Base-by-base conservation (phyloP, 2,113 vertebrate genomes). In the Furnarius figulus region DNA sequence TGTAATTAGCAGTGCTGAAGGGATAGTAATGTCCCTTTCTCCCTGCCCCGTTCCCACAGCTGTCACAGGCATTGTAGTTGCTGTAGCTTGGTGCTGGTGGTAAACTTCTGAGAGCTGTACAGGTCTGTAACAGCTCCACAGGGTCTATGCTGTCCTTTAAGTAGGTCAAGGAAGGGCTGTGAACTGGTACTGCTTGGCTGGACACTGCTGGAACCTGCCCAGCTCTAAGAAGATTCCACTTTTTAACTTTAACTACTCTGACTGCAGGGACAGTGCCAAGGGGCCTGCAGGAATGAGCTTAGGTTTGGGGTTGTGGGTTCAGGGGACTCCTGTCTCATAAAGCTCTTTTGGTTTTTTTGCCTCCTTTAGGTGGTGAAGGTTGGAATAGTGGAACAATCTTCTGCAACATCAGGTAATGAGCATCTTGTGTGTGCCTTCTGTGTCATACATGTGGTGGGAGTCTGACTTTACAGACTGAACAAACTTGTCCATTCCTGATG, bases 381-480 rank as follows among this genome's bases (percentile, higher is more conserved):
- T 63, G 99, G 99, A 82, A 98, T 99, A 50, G 98, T 99, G 96
- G 99, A 99, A 83, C 99, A 99, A 20, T 98, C 99, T 14, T 99
- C 99, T 15, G 98, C 99, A 81, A 98, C 99, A 0, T 99, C 99
- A 98, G 99, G 99, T 98, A 95, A 98, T 28, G 18, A 70, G 5
- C 50, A 21, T 49, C 31, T 21, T 35, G 14, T 47, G 30, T 65
- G 49, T 76, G 30, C 19, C 94, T 81, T 65, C 42, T 63, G 40
- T 80, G 75, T 72, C 14, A 0, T 44, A 2, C 39, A 39, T 40
- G 19, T 77, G 33, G 61, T 31, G 47, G 68, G 47, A 86, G 55
- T 42, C 58, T 83, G 46, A 18, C 59, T 76, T 66, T 58, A 49
- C 6, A 62, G 53, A 63, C 79, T 86, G 49, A 46, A 21, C 35